Evolutionary conservation across 2,113 vertebrate species (phyloP), one percentile per base, ranked within the genome.

Genomic region (Macroglossus sobrinus): DNA sequence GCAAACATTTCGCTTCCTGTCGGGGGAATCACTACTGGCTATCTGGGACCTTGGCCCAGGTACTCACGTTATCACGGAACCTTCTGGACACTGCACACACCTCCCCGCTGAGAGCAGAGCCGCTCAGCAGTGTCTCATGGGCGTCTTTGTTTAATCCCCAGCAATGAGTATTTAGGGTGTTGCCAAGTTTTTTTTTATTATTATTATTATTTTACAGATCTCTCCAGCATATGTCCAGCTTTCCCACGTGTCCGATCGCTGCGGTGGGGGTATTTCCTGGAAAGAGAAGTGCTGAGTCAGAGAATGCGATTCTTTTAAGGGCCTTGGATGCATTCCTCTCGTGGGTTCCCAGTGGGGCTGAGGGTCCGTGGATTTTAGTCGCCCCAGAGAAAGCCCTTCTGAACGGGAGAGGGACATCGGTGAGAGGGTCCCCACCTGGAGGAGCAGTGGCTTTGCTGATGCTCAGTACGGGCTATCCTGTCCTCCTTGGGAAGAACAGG

Each of bases 121-220:
- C 4, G 24, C 61, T 53, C 22, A 14, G 40, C 24, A 0, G 5
- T 3, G 18, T 12, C 5, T 0, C 1, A 0, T 1, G 4, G 30
- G 14, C 4, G 28, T 11, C 5, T n/a, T 10, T 24, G 14, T 21
- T 26, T 47, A 2, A 0, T 22, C 0, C 30, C 19, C 28, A 4
- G 0, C 0, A 40, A 45, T 15, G 30, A 21, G 0, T 0, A 1
- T 66, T 18, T 13, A 35, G 5, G 33, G 19, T 9, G 1, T 24
- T 24, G 38, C 3, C 53, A 9, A 2, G 47, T 28, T 47, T 47
- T 61, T n/a, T n/a, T n/a, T n/a, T n/a, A n/a, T n/a, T n/a, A n/a
- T n/a, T n/a, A n/a, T 63, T 3, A 13, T 22, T 19, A 7, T 68
- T 66, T 43, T 33, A 22, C 64, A 30, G 3, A 9, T 75, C 71